Conservation (phyloP, 2,888 invertebrate species). For the Pteria penguin region DNA sequence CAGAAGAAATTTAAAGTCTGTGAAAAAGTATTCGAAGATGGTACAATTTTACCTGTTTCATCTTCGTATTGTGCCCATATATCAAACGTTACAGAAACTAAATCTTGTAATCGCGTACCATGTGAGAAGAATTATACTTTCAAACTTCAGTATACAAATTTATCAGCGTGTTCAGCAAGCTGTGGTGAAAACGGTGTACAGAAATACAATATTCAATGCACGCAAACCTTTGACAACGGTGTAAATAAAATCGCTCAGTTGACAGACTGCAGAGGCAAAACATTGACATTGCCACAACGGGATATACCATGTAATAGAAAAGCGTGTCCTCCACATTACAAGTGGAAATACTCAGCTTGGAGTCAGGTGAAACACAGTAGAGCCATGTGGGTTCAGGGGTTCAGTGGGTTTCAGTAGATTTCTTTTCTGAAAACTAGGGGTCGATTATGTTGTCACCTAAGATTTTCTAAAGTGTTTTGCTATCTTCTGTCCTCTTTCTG, state of each 20-base stretch:
- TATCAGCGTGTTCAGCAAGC: conserved; percentile 49
- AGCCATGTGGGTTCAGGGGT: too few relatives aligned
- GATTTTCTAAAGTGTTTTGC: too few relatives aligned
- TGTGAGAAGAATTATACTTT: conserved; percentile 40
- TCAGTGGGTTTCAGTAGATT: too few relatives aligned
- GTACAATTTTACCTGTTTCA: conserved; percentile 38
- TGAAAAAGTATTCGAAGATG: conserved; percentile 52
- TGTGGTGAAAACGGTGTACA: conserved; percentile 51
- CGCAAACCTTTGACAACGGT: conserved; percentile 8
- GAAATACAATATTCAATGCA: conserved; percentile 32
- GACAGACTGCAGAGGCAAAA: conserved; percentile 23
- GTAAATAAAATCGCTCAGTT: conserved; percentile 25
- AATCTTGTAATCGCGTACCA: conserved; percentile 36
- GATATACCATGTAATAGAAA: conserved; percentile 41
- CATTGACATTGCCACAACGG: conserved; percentile 4
- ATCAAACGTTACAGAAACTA: conserved; percentile 27
- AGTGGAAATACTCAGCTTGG: neutral
- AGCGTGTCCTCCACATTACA: conserved; percentile 10
- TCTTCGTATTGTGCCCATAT: conserved; percentile 37
- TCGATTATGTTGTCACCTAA: too few relatives aligned
- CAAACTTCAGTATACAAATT: conserved; percentile 24
- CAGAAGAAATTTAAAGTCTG: conserved; percentile 40
- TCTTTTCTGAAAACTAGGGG: too few relatives aligned
- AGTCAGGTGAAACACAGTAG: too few relatives aligned
- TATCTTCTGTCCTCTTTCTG: too few relatives aligned